These are phyloP conservation scores for Cerceris rybyensis DNA, from an alignment of 2,888 invertebrate genomes.

Conservation along the genomic window DNA sequence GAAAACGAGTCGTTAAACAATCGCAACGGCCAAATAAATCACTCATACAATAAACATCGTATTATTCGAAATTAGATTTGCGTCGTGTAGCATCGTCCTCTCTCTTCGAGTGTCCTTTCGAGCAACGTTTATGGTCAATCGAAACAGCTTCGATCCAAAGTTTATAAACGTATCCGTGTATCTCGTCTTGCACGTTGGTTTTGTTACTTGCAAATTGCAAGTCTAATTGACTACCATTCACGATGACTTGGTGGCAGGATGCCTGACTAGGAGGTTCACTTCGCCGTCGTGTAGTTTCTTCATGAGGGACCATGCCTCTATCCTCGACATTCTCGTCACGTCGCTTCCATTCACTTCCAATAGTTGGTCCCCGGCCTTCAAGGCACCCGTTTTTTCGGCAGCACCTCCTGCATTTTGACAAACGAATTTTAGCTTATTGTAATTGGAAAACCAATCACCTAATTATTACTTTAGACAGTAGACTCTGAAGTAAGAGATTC, in stretches of 20 bases:
- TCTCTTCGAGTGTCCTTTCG: too few relatives aligned
- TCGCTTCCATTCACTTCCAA: constrained; percentile 91
- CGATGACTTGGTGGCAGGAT: constrained; percentile 81
- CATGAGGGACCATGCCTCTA: constrained; percentile 96
- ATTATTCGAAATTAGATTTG: too few relatives aligned
- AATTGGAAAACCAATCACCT: background rate
- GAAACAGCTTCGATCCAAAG: background rate
- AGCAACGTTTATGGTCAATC: too few relatives aligned
- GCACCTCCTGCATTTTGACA: constrained; percentile 87
- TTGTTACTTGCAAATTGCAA: constrained; percentile 3
- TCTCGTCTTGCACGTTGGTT: constrained; percentile 9
- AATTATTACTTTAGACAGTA: background rate
- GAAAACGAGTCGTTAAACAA: too few relatives aligned
- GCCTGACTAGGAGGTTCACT: constrained; percentile 86
- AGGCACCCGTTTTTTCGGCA: constrained; percentile 92
- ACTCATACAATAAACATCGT: too few relatives aligned
- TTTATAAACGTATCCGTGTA: background rate
- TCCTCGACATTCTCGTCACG: constrained; percentile 92
- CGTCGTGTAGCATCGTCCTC: too few relatives aligned
- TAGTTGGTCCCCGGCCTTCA: constrained; percentile 94
- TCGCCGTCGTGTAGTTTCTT: constrained; percentile 94
- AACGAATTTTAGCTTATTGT: background rate
- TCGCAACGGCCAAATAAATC: too few relatives aligned
- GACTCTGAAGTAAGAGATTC: background rate
- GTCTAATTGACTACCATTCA: constrained; percentile 72